Evolutionary conservation across 2,113 vertebrate species (phyloP).

Genomic region (Uropsilus gracilis): DNA sequence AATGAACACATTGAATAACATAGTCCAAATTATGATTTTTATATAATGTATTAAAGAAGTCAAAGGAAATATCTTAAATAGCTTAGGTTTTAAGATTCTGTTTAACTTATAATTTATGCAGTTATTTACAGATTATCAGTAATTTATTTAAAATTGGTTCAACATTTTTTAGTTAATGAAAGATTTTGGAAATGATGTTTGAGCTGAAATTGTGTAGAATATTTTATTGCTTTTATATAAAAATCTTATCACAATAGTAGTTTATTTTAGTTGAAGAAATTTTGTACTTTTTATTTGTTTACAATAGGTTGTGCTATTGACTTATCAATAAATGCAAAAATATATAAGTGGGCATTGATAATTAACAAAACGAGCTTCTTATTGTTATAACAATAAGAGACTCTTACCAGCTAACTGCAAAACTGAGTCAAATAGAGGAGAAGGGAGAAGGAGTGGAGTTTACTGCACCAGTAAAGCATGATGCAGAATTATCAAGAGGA

Average conservation of each 20-base stretch:
- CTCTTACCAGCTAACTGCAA: too few species aligned
- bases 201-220: not conserved
- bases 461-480: too few species aligned
- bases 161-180: not conserved
- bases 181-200: slow-evolving; percentile 25
- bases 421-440: too few species aligned
- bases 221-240: not conserved
- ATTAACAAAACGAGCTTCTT: too few species aligned
- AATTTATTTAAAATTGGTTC: not conserved
- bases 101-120: not conserved
- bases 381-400: too few species aligned
- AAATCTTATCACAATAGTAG: not conserved
- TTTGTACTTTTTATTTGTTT: not conserved
- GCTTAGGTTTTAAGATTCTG: not conserved
- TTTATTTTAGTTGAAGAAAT: not conserved
- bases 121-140: not conserved
- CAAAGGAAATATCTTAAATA: not conserved
- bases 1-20: not conserved
- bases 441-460: too few species aligned
- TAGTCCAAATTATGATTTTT: not conserved
- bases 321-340: not conserved
- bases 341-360: too few species aligned
- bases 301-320: not conserved
- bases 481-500: too few species aligned
- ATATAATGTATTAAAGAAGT: not conserved